Conservation (phyloP, 2,797 vertebrate species). For the Semaprochilodus insignis region DNA sequence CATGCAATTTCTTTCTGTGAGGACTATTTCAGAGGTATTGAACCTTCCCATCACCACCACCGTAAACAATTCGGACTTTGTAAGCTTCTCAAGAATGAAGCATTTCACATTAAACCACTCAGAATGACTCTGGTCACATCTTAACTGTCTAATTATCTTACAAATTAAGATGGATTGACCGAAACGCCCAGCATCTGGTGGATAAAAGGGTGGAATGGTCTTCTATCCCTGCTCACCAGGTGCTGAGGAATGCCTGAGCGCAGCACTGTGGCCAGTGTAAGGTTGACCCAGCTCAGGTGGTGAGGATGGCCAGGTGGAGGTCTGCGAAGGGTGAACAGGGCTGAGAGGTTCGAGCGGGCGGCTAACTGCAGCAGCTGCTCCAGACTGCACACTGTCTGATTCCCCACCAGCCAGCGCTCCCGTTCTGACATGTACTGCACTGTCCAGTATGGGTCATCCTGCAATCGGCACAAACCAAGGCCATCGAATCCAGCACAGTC, state of each 20-base stretch:
- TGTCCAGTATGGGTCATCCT: constrained; percentile 94
- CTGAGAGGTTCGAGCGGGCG: constrained; percentile 79
- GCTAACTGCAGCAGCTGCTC: constrained; percentile 86
- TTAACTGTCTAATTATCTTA: too few relatives aligned
- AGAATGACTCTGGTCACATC: too few relatives aligned
- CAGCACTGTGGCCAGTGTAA: constrained; percentile 86
- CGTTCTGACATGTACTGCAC: constrained; percentile 75
- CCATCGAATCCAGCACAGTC: background rate
- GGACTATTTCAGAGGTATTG: too few relatives aligned
- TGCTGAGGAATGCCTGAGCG: constrained; percentile 84
- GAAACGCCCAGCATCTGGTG: too few relatives aligned
- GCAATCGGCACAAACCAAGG: constrained; percentile 13
- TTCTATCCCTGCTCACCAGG: constrained; percentile 76
- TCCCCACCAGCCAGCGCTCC: constrained; percentile 80
- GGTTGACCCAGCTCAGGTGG: constrained; percentile 85
- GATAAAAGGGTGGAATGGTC: background rate
- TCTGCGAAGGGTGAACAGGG: constrained; percentile 86
- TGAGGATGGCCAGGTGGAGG: constrained; percentile 86
- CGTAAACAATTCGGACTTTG: too few relatives aligned
- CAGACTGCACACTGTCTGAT: constrained; percentile 92
- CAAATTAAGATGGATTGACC: too few relatives aligned
- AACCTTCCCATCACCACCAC: too few relatives aligned
- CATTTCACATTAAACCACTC: too few relatives aligned
- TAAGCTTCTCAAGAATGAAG: too few relatives aligned
- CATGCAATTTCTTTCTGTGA: too few relatives aligned